These are phyloP conservation scores for Pentamera pediparva DNA, from an alignment of 53 echinoderm and acorn worm species.

Conservation along the genomic window DNA sequence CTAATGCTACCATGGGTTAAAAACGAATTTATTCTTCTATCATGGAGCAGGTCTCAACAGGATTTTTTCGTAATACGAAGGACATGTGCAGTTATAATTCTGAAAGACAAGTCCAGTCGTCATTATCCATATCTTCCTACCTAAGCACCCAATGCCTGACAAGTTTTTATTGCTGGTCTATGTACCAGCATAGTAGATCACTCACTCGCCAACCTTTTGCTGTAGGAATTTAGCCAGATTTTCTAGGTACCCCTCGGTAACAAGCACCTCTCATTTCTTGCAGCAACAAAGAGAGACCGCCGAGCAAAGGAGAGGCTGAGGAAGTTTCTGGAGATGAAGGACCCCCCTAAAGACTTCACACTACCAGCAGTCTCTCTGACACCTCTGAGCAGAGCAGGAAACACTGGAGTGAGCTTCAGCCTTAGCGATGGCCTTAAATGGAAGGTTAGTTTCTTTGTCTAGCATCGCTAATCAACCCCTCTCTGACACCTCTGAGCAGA, in stretches of 20 bases:
- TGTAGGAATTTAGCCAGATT: not conserved
- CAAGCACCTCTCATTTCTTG: too few relatives aligned
- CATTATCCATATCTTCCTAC: not conserved
- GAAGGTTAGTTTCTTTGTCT: conserved; percentile 60
- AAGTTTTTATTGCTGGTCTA: not conserved
- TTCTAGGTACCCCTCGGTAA: too few relatives aligned
- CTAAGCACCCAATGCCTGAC: not conserved
- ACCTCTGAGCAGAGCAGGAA: conserved; percentile 77
- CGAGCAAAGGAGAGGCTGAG: conserved; percentile 66
- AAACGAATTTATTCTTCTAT: too few relatives aligned
- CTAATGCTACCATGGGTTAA: too few relatives aligned
- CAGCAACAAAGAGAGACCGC: conserved; percentile 69
- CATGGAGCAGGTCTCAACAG: too few relatives aligned
- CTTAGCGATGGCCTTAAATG: conserved; percentile 91
- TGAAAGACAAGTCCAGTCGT: too few relatives aligned
- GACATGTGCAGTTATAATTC: too few relatives aligned
- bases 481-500: conserved; percentile 53
- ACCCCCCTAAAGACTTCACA: conserved; percentile 68
- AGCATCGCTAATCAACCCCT: not conserved
- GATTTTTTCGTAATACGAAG: too few relatives aligned
- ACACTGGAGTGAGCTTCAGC: conserved; percentile 84
- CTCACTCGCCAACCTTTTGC: not conserved
- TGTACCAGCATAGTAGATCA: not conserved
- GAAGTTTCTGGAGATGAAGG: conserved; percentile 80
- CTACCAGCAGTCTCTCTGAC: conserved; percentile 68